Evolutionary conservation across 2,797 vertebrate species (phyloP).

Genomic region (Kryptolebias ocellatus): DNA sequence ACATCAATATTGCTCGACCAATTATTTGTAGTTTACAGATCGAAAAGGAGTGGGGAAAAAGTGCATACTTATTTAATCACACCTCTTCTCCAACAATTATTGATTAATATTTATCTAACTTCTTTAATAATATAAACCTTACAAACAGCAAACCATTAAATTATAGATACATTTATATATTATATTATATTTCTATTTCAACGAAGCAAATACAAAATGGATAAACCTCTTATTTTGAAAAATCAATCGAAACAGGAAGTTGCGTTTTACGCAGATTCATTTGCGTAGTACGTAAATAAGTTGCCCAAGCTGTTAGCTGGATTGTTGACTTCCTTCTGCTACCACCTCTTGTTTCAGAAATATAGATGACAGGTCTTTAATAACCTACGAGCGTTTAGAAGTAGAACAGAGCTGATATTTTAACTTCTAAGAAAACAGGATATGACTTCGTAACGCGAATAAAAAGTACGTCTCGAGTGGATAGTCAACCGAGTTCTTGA

Average conservation of each 20-base stretch:
- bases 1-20: too few species aligned
- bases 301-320: constrained; percentile 52
- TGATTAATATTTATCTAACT: too few species aligned
- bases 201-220: too few species aligned
- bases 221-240: constrained; percentile 10
- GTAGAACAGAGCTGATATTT: constrained; percentile 7
- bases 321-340: constrained; percentile 50
- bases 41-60: too few species aligned
- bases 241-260: constrained; percentile 42
- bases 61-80: too few species aligned
- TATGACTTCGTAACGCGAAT: constrained; percentile 44
- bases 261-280: constrained; percentile 5
- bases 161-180: too few species aligned
- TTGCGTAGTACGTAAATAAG: constrained; percentile 72
- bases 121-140: too few species aligned
- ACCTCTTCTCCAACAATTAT: too few species aligned
- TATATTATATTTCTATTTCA: too few species aligned
- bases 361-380: constrained; percentile 7
- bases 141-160: too few species aligned
- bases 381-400: background rate
- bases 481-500: constrained; percentile 34
- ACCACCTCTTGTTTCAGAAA: background rate
- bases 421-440: background rate
- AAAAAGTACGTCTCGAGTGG: constrained; percentile 20
- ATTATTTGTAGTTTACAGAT: too few species aligned